Evolutionary conservation across 1,140 invertebrate species (phyloP).

Genomic region (Teleopsis dalmanni): DNA sequence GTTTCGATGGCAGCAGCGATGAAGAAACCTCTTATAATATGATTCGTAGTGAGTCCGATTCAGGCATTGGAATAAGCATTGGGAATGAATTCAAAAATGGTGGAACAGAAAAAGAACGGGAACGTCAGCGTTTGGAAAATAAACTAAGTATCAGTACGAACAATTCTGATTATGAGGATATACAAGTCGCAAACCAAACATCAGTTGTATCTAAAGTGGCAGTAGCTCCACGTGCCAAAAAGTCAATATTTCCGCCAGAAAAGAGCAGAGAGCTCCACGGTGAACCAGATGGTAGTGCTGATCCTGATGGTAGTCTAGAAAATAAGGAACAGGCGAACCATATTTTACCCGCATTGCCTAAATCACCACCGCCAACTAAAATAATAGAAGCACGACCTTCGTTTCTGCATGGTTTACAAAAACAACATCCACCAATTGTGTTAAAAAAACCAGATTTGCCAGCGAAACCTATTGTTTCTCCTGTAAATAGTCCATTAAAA

Average conservation of each 20-base stretch:
- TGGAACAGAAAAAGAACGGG: constrained; percentile 12
- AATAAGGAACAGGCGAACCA: constrained; percentile 22
- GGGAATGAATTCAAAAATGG: constrained; percentile 39
- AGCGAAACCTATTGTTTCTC: constrained; percentile 50
- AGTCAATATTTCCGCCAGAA: constrained; percentile 32
- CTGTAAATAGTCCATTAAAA: constrained; percentile 8
- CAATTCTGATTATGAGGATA: constrained; percentile 43
- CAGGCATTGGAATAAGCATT: constrained; percentile 41
- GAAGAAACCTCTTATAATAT: constrained; percentile 43
- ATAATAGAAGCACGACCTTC: constrained; percentile 57
- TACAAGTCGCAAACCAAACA: constrained; percentile 34
- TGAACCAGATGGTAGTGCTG: constrained; percentile 71
- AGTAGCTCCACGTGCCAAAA: constrained; percentile 3
- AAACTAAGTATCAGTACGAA: constrained; percentile 40
- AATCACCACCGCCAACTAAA: constrained; percentile 51
- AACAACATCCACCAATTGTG: constrained; percentile 16
- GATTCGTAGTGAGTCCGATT: constrained; percentile 44
- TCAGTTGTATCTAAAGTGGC: background rate
- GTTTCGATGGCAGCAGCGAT: constrained; percentile 43
- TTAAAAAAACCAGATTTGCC: constrained; percentile 58
- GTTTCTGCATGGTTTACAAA: constrained; percentile 58
- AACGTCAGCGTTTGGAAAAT: constrained; percentile 24
- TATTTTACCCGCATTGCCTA: constrained; percentile 55
- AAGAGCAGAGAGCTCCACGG: constrained; percentile 67
- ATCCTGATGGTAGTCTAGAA: constrained; percentile 56